Percentiles rank a stretch among this genome's conserved stretches.
phyloP scores from a whole-genome alignment of 2,797 vertebrate species.

The Lutjanus argentimaculatus region DNA sequence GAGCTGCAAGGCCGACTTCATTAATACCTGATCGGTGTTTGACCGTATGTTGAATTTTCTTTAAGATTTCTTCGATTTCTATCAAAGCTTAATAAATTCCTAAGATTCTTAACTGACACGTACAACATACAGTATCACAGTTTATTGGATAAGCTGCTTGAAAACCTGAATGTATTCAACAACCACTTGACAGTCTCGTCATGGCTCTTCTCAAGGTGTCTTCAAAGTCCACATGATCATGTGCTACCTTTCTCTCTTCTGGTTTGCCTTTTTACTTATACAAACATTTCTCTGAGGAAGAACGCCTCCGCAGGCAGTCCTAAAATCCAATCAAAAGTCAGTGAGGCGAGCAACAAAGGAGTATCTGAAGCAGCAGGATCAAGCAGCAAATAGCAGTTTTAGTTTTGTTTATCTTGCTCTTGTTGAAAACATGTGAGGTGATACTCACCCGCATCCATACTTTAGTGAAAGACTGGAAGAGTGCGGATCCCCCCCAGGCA shows the following conservation, averaged over 20 bases:
- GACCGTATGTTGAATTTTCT: neutral
- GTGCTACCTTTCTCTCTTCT: neutral
- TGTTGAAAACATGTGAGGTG: too few relatives aligned
- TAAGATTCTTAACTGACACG: neutral
- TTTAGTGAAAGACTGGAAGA: neutral
- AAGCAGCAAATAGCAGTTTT: neutral
- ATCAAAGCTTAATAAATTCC: conserved; percentile 3
- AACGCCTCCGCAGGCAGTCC: neutral
- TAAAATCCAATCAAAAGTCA: neutral
- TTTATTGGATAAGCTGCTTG: neutral
- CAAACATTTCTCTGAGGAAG: conserved; percentile 12
- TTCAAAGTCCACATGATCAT: neutral
- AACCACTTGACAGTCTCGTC: neutral
- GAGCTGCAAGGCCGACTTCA: neutral
- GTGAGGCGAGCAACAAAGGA: neutral
- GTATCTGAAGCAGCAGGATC: neutral
- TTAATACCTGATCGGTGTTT: neutral
- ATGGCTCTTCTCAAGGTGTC: neutral
- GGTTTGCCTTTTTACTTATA: neutral
- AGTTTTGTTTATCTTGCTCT: too few relatives aligned
- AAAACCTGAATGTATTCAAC: neutral
- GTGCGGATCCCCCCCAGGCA: too few relatives aligned
- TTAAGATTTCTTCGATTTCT: neutral
- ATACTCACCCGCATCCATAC: neutral
- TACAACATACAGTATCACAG: neutral